Base-by-base conservation (phyloP, 2,797 vertebrate genomes). In the Lutjanus argentimaculatus region DNA sequence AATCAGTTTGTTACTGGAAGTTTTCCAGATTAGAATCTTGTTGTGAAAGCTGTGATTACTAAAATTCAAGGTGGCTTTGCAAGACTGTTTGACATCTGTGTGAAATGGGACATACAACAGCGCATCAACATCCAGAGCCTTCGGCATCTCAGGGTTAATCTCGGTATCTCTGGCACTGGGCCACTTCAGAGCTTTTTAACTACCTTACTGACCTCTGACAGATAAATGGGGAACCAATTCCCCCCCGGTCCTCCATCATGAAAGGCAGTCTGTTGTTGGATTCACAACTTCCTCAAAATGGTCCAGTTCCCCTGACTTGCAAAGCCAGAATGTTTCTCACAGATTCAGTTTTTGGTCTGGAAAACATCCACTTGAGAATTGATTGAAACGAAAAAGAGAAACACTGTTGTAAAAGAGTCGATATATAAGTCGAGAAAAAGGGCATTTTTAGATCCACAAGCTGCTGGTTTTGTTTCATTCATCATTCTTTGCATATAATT, bases 151-250 rank as follows among this genome's bases (percentile, higher is more conserved):
- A 4, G 16, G 48, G 49, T 56, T 40, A 62, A 66, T 75, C 75
- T 65, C 14, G 0, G 36, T 48, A 42, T 72, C 51, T 68, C 66
- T 55, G 74, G 64, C 70, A 62, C 72, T 2, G 8, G 11, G 67
- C 63, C 67, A 48, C 52, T 64, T 65, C 59, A 42, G 52, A 68
- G 67, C 55, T 59, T 69, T 79, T 82, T 70, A 76, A 76, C 72
- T 62, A 73, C 49, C 59, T 57, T 59, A 1, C 49, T 74, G 69
- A 83, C 77, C 74, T 75, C 75, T 64, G 62, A 62, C 70, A 74
- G 70, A 0, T 1, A 61, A 72, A 46, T n/a, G 12, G 15, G 14
- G 14, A 86, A 57, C 65, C 43, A 19, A 66, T 63, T 66, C 57
- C 69, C 72, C 72, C 3, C 8, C 2, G 14, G 65, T 53, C 66